These are phyloP conservation scores for Tortrix viridana DNA, from an alignment of 2,888 invertebrate genomes.

Conservation along the genomic window DNA sequence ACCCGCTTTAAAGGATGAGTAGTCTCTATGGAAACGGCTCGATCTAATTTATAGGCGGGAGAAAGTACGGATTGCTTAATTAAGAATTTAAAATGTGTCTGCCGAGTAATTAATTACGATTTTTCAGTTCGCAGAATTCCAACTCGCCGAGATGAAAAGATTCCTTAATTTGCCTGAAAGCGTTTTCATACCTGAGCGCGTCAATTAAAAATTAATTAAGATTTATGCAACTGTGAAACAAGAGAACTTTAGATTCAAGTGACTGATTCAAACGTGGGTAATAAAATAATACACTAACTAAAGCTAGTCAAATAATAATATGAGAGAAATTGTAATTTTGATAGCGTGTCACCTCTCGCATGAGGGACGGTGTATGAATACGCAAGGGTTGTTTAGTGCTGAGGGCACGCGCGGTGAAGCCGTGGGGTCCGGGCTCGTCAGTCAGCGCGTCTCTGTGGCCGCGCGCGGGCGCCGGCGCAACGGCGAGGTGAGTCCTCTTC, in stretches of 20 bases:
- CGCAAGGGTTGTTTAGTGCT: slow-evolving; percentile 74
- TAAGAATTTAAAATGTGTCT: slow-evolving; percentile 84
- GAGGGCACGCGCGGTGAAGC: slow-evolving; percentile 75
- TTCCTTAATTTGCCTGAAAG: slow-evolving; percentile 34
- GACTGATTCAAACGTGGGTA: slow-evolving; percentile 5
- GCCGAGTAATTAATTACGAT: slow-evolving; percentile 80
- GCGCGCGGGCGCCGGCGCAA: slow-evolving; percentile 65
- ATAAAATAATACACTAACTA: not conserved
- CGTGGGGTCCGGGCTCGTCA: slow-evolving; percentile 68
- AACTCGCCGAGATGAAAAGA: slow-evolving; percentile 37
- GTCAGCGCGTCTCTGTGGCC: slow-evolving; percentile 65
- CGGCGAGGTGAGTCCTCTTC: slow-evolving; percentile 45
- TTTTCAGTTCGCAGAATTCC: slow-evolving; percentile 38
- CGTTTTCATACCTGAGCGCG: slow-evolving; percentile 23
- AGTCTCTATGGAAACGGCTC: slow-evolving; percentile 85
- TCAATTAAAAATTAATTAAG: slow-evolving; percentile 54
- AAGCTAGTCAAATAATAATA: too few relatives aligned
- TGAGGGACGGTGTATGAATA: slow-evolving; percentile 71
- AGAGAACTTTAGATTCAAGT: slow-evolving; percentile 15
- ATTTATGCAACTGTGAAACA: slow-evolving; percentile 44
- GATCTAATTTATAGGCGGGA: slow-evolving; percentile 84
- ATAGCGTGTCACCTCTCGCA: slow-evolving; percentile 40
- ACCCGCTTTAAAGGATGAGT: slow-evolving; percentile 85
- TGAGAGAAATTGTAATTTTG: slow-evolving; percentile 18
- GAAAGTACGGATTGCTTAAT: slow-evolving; percentile 84